Conservation (phyloP, 2,888 invertebrate species). For the Drosophila macrothrix region DNA sequence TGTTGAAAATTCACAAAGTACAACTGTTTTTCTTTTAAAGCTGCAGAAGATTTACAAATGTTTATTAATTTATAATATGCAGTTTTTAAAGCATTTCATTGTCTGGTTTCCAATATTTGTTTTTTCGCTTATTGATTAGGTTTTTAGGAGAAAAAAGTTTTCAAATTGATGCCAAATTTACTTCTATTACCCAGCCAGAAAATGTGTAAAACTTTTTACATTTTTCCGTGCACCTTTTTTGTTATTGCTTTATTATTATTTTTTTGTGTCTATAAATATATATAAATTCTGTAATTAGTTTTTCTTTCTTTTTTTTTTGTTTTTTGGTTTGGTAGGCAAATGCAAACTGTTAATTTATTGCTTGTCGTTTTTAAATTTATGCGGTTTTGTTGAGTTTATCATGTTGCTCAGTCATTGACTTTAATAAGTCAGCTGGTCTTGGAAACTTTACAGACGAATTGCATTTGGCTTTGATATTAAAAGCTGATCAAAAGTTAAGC, state of each 20-base stretch:
- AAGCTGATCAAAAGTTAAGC: conserved; percentile 77
- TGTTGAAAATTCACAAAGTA: background rate
- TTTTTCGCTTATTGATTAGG: background rate
- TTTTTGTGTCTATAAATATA: conserved; percentile 6
- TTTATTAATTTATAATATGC: background rate
- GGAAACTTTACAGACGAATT: conserved; percentile 73
- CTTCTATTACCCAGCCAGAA: conserved; percentile 3
- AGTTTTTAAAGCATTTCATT: background rate
- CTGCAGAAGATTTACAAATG: background rate
- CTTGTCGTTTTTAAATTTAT: background rate
- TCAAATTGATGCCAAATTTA: conserved; percentile 15
- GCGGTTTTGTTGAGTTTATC: conserved; percentile 18
- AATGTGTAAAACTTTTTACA: conserved; percentile 25
- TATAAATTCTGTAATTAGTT: conserved; percentile 33
- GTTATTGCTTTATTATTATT: background rate
- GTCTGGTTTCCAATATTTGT: background rate
- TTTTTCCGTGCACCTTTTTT: conserved; percentile 10
- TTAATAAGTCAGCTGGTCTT: conserved; percentile 33
- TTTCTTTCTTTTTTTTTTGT: conserved; percentile 32
- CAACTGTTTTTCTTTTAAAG: background rate
- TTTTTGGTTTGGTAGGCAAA: conserved; percentile 5
- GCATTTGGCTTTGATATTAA: conserved; percentile 70
- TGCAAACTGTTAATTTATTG: conserved; percentile 1
- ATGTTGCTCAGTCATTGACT: conserved; percentile 15
- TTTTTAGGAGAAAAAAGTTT: conserved; percentile 14